phyloP scores from a whole-genome alignment of 2,113 vertebrate species.

The Corvus cornix region DNA sequence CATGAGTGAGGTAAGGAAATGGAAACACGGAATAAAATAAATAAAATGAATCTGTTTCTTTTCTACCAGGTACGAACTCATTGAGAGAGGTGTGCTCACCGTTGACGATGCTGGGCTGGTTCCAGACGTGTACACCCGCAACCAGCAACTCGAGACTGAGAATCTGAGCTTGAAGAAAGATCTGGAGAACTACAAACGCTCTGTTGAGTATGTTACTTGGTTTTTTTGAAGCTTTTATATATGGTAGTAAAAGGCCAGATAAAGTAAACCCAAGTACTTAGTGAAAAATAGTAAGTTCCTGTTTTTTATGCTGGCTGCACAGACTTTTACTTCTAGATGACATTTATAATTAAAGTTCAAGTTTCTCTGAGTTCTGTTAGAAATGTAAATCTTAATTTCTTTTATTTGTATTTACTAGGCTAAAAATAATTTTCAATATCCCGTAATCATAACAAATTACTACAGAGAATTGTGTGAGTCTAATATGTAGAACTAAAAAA shows the following conservation, averaged over 20 bases:
- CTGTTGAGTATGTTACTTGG: constrained; percentile 67
- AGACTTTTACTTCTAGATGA: background rate
- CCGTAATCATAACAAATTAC: background rate
- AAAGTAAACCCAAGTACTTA: background rate
- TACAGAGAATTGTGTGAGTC: background rate
- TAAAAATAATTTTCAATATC: background rate
- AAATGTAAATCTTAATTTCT: background rate
- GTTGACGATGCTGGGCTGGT: constrained; percentile 53
- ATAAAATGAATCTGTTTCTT: background rate
- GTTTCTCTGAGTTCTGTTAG: background rate
- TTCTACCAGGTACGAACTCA: constrained; percentile 78
- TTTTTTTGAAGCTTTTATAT: background rate
- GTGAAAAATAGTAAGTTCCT: background rate
- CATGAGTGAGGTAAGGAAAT: background rate
- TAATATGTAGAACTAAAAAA: background rate
- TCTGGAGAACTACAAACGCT: constrained; percentile 73
- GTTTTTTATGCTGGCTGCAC: background rate
- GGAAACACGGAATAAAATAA: background rate
- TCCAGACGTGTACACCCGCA: constrained; percentile 77
- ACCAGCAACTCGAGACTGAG: constrained; percentile 78
- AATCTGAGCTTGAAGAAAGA: constrained; percentile 77
- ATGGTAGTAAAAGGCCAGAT: background rate
- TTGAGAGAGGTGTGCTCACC: constrained; percentile 75
- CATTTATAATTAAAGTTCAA: background rate
- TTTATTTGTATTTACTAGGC: background rate